Conservation (phyloP, 2,797 vertebrate species). For the Dipus sagitta region DNA sequence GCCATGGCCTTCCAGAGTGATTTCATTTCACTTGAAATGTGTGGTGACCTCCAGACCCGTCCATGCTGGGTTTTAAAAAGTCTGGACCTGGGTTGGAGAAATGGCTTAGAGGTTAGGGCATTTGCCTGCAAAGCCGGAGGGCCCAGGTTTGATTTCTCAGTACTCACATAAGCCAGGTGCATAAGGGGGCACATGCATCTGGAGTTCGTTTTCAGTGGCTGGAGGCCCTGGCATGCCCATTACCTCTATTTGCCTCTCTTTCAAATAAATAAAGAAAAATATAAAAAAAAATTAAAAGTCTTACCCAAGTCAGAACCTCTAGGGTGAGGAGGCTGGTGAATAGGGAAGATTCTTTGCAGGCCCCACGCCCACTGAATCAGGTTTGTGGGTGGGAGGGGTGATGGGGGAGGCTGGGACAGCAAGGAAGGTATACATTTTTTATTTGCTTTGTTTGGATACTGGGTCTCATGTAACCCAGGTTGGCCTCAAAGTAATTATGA, state of each 20-base stretch:
- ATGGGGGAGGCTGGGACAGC: neutral
- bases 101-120: too few relatives aligned
- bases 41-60: neutral
- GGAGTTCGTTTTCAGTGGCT: too few relatives aligned
- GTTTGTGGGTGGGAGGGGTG: neutral
- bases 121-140: too few relatives aligned
- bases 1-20: neutral
- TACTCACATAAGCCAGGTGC: too few relatives aligned
- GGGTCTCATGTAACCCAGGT: too few relatives aligned
- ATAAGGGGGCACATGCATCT: too few relatives aligned
- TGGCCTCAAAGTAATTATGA: too few relatives aligned
- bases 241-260: too few relatives aligned
- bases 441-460: neutral
- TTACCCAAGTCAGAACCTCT: neutral
- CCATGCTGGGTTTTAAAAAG: neutral
- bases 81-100: too few relatives aligned
- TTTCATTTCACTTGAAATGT: slow-evolving; percentile 9
- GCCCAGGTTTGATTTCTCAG: neutral
- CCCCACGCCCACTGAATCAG: neutral
- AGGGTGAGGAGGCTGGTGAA: neutral
- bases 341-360: neutral
- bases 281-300: neutral
- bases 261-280: too few relatives aligned
- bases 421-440: neutral
- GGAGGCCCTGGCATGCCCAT: too few relatives aligned